Conservation (phyloP, 2,888 invertebrate species). For the Sesamia inferens region DNA sequence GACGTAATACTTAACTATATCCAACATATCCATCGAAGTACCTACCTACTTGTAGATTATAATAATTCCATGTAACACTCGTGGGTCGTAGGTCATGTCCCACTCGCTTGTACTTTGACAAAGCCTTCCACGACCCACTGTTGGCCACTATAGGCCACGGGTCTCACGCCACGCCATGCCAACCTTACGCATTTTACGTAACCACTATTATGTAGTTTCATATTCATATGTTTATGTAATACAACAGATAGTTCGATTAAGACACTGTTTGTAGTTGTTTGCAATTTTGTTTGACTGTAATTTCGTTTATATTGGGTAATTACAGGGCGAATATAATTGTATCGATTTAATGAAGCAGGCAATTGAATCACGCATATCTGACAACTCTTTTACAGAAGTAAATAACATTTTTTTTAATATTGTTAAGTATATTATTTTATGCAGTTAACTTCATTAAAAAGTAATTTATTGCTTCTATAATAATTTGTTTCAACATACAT, state of each 20-base stretch:
- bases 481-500: not conserved
- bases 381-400: not conserved
- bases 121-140: conserved; percentile 39
- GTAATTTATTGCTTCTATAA: too few species aligned
- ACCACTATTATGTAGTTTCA: conserved; percentile 26
- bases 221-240: conserved; percentile 46
- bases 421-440: too few species aligned
- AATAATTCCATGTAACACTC: conserved; percentile 15
- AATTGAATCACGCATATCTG: conserved; percentile 2
- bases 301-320: conserved; percentile 56
- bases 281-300: conserved; percentile 48
- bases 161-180: conserved; percentile 43
- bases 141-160: conserved; percentile 14
- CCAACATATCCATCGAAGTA: not conserved
- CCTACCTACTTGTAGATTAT: not conserved
- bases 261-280: conserved; percentile 60
- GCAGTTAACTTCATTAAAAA: too few species aligned
- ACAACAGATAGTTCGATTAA: conserved; percentile 66
- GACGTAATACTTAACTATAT: not conserved
- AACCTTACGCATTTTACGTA: conserved; percentile 57
- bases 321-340: not conserved
- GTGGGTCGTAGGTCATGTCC: conserved; percentile 13
- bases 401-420: not conserved
- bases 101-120: conserved; percentile 10
- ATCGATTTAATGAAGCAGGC: conserved; percentile 28